Percentiles rank a stretch among this genome's conserved stretches.
phyloP scores from a whole-genome alignment of 2,113 vertebrate species.

The Isurus oxyrinchus region DNA sequence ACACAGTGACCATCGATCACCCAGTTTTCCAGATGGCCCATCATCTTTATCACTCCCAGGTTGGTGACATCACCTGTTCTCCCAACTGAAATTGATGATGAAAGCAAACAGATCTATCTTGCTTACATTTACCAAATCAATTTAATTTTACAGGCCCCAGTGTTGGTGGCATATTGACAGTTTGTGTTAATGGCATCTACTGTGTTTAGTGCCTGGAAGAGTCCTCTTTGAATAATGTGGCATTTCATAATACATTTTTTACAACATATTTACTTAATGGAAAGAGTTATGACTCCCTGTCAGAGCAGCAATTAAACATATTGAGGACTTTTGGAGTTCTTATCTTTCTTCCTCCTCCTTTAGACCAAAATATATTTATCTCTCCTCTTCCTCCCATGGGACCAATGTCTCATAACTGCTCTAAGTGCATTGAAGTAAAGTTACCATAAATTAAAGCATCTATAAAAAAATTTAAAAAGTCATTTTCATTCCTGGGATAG shows the following conservation, averaged over 20 bases:
- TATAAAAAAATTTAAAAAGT: constrained; percentile 32
- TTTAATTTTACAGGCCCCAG: constrained; percentile 95
- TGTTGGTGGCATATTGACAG: constrained; percentile 98
- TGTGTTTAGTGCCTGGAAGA: constrained; percentile 92
- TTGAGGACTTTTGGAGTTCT: constrained; percentile 68
- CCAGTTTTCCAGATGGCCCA: constrained; percentile 81
- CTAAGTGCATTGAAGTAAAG: constrained; percentile 36
- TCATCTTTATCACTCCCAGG: constrained; percentile 92
- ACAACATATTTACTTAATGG: constrained; percentile 97
- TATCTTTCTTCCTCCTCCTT: constrained; percentile 53
- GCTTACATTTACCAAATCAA: constrained; percentile 99
- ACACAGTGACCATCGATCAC: constrained; percentile 84
- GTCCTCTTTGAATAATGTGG: constrained; percentile 95
- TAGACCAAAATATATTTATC: constrained; percentile 46
- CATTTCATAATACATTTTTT: constrained; percentile 96
- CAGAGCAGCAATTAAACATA: constrained; percentile 79
- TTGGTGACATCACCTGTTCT: constrained; percentile 95
- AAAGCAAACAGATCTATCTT: constrained; percentile 99
- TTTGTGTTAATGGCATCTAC: constrained; percentile 90
- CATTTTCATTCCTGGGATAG: constrained; percentile 30
- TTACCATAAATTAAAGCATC: constrained; percentile 54
- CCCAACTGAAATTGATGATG: constrained; percentile 92
- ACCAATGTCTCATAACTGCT: constrained; percentile 23
- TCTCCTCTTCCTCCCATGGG: constrained; percentile 39
- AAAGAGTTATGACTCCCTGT: constrained; percentile 87